Percentiles rank a stretch among this genome's conserved stretches.
Conservation (phyloP, 2,888 invertebrate genomes). For the Lymantria dispar region DNA sequence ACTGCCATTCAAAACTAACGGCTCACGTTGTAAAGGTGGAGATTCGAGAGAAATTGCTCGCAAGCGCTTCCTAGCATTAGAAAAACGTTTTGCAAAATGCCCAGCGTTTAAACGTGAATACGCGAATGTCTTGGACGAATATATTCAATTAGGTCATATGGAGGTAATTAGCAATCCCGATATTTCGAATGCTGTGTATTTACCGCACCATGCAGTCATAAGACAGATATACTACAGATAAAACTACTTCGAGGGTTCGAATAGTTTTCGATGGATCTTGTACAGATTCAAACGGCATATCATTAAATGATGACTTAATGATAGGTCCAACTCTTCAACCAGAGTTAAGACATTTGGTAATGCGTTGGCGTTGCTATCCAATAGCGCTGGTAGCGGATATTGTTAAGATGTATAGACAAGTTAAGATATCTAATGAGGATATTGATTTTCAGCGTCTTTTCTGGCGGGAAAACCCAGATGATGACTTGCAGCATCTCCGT, state of each 20-base stretch:
- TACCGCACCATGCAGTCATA: constrained; percentile 37
- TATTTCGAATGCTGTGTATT: constrained; percentile 18
- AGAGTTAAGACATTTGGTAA: constrained; percentile 1
- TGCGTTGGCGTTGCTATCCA: background rate
- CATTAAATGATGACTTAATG: background rate
- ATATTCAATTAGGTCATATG: constrained; percentile 22
- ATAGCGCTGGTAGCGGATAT: constrained; percentile 4
- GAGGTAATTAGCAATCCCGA: constrained; percentile 22
- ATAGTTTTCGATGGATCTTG: constrained; percentile 22
- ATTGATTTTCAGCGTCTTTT: constrained; percentile 6
- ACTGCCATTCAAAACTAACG: constrained; percentile 18
- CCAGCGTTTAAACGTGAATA: constrained; percentile 16
- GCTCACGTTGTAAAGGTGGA: constrained; percentile 10
- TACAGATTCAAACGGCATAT: constrained; percentile 9
- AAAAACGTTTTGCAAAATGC: constrained; percentile 14
- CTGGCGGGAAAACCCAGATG: background rate
- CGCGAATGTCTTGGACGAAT: constrained; percentile 24
- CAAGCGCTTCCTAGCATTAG: constrained; percentile 17
- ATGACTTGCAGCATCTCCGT: background rate
- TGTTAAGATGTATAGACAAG: constrained; percentile 15
- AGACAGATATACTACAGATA: constrained; percentile 26
- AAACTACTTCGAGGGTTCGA: constrained; percentile 24
- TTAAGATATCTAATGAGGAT: constrained; percentile 7
- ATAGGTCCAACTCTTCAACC: constrained; percentile 21
- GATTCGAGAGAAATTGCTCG: constrained; percentile 19